phyloP scores from a whole-genome alignment of 2,888 invertebrate genomes.

The Masnerella sp. region DNA sequence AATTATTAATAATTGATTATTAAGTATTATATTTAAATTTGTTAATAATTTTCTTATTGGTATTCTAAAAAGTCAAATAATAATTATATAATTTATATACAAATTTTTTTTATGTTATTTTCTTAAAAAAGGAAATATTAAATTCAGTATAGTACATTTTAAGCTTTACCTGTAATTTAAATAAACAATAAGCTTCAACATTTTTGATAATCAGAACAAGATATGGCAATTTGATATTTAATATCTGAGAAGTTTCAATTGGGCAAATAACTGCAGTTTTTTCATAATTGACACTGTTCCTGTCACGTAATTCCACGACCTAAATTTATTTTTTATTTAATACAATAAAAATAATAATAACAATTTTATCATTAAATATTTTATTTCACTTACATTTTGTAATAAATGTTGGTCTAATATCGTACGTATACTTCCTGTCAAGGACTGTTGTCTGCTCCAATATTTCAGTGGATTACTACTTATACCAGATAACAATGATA shows the following conservation, averaged over 20 bases:
- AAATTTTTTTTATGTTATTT: neutral
- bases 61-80: too few species aligned
- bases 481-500: conserved; percentile 89
- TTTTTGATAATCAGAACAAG: conserved; percentile 97
- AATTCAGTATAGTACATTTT: neutral
- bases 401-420: conserved; percentile 65
- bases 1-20: too few species aligned
- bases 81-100: too few species aligned
- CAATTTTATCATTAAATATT: neutral
- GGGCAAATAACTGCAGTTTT: conserved; percentile 96
- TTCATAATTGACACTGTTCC: conserved; percentile 94
- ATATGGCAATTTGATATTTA: conserved; percentile 95
- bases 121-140: neutral
- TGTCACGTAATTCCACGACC: conserved; percentile 91
- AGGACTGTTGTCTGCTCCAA: conserved; percentile 85
- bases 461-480: conserved; percentile 91
- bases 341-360: neutral
- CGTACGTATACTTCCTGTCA: conserved; percentile 63
- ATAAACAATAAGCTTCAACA: conserved; percentile 94
- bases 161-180: conserved; percentile 92
- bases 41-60: too few species aligned
- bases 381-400: conserved; percentile 70
- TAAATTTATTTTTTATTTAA: conserved; percentile 80
- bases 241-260: conserved; percentile 90
- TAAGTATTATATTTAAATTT: too few species aligned